phyloP scores from a whole-genome alignment of 1,140 invertebrate species.

The Drosophila equinoxialis region DNA sequence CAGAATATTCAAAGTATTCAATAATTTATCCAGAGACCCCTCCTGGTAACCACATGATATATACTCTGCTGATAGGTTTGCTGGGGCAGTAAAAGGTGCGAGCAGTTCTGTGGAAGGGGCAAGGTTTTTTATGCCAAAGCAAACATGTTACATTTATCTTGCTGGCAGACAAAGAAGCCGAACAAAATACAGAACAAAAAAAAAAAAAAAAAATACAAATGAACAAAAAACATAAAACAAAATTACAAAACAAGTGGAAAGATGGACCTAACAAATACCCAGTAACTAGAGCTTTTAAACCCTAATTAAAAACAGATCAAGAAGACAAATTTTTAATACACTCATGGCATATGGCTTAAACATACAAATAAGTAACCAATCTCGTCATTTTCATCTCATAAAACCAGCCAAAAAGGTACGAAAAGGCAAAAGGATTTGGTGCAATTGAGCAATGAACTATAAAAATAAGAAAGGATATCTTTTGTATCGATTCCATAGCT shows the following conservation, averaged over 20 bases:
- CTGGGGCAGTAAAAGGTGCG: background rate
- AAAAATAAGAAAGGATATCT: background rate
- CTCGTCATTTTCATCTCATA: no score
- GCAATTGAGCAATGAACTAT: no score
- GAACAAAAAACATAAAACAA: background rate
- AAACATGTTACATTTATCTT: slow-evolving; percentile 80
- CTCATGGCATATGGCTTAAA: no score
- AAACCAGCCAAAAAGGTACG: no score
- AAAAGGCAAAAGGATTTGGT: no score
- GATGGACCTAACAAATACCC: slow-evolving; percentile 2
- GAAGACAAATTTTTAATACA: background rate
- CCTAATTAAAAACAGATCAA: background rate
- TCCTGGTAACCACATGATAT: slow-evolving; percentile 48
- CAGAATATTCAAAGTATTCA: slow-evolving; percentile 32
- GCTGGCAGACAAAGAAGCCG: slow-evolving; percentile 43
- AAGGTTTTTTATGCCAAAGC: slow-evolving; percentile 38
- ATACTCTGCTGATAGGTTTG: slow-evolving; percentile 49
- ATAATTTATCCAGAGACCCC: slow-evolving; percentile 43
- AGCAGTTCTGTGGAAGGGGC: background rate
- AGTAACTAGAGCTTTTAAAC: background rate
- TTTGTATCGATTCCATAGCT: background rate
- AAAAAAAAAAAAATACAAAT: slow-evolving; percentile 12
- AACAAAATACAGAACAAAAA: background rate
- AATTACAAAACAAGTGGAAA: background rate
- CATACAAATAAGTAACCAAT: no score